phyloP scores from a whole-genome alignment of 2,113 vertebrate genomes.

The Patagioenas fasciata region DNA sequence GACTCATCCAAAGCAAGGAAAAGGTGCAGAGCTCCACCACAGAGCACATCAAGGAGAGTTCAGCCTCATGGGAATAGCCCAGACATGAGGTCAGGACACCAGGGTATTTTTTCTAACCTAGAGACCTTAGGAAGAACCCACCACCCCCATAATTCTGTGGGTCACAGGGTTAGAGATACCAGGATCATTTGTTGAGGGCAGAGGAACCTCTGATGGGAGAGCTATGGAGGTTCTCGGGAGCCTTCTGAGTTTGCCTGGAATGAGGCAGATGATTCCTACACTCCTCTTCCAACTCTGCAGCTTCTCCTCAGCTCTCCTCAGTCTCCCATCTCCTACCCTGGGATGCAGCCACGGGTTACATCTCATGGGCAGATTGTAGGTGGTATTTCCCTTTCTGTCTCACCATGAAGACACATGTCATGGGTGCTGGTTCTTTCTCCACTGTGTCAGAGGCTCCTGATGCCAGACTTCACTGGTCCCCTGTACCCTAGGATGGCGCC shows the following conservation, averaged over 20 bases:
- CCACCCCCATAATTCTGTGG: neutral
- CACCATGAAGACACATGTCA: rapidly evolving
- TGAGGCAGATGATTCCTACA: neutral
- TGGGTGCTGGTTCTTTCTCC: neutral
- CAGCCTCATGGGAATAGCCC: neutral
- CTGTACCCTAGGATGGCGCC: too few species aligned
- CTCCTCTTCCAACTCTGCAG: neutral
- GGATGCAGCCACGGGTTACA: neutral
- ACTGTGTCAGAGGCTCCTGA: neutral
- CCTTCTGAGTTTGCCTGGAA: neutral
- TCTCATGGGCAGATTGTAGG: neutral
- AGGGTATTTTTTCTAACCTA: neutral
- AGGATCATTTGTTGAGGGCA: neutral
- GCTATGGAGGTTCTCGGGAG: rapidly evolving
- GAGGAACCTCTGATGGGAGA: neutral
- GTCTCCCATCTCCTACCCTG: neutral
- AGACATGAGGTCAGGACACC: neutral
- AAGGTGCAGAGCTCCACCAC: neutral
- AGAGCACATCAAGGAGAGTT: neutral
- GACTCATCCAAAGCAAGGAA: rapidly evolving
- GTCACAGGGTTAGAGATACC: rapidly evolving
- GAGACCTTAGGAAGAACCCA: neutral
- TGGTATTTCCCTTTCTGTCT: neutral
- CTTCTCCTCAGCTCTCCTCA: neutral
- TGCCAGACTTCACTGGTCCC: too few species aligned